Percentiles rank a stretch among this genome's conserved stretches.
Conservation (phyloP, 2,797 vertebrate species). For the Chelon auratus region DNA sequence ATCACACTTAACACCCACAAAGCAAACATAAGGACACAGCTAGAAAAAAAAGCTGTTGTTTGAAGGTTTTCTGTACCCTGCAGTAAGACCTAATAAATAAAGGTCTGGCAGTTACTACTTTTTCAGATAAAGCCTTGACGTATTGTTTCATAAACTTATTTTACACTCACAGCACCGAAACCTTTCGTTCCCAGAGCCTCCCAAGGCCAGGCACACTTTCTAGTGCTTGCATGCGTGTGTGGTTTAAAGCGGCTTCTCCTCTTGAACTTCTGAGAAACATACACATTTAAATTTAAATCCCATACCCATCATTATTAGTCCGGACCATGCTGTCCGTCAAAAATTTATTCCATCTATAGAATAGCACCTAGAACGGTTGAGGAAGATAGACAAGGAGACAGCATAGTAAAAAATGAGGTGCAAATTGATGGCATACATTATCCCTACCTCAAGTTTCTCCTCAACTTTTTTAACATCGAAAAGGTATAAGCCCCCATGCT, state of each 20-base stretch:
- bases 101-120: constrained; percentile 23
- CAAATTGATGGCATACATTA: constrained; percentile 65
- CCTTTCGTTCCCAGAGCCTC: constrained; percentile 3
- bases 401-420: constrained; percentile 55
- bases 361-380: constrained; percentile 39
- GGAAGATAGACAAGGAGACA: constrained; percentile 41
- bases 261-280: neutral
- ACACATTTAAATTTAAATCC: constrained; percentile 21
- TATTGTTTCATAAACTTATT: constrained; percentile 30
- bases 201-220: constrained; percentile 27
- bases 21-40: neutral
- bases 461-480: constrained; percentile 60
- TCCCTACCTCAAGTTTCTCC: constrained; percentile 56
- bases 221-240: constrained; percentile 8
- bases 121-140: constrained; percentile 8
- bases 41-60: neutral
- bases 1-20: neutral
- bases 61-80: constrained; percentile 8
- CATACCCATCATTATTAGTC: constrained; percentile 18
- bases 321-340: constrained; percentile 42
- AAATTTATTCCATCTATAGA: constrained; percentile 48
- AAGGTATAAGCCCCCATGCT: constrained; percentile 27
- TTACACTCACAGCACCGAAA: neutral
- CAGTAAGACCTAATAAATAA: constrained; percentile 20
- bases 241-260: constrained; percentile 23